Base-by-base conservation (phyloP, 2,113 vertebrate species). In the Agelaius phoeniceus region DNA sequence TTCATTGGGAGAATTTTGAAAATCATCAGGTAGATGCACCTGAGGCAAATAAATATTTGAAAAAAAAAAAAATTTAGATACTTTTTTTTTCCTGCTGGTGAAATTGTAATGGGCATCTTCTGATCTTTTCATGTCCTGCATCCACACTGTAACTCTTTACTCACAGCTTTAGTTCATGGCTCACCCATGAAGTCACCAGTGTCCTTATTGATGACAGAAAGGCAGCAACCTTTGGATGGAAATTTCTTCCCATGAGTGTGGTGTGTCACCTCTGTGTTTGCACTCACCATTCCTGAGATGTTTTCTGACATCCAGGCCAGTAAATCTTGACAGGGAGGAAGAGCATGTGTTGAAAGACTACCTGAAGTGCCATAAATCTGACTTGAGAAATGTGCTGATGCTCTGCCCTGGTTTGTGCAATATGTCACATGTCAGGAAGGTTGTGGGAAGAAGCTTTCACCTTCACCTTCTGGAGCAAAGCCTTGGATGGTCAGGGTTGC, bases 201-300 rank as follows among this genome's bases (percentile, higher is more conserved):
- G 39, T 51, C 35, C 57, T 43, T 35, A 23, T 0, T 3, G 9
- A 31, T 28, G 58, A n/a, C 54, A 79, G 66, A 54, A 11, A 44
- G 61, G 58, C 55, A 87, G 33, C 17, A 59, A 8, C 23, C 23
- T 88, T 10, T 30, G 48, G 41, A 16, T 15, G 31, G 12, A 26
- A 7, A 43, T 22, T 10, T 8, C 35, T 67, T 33, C 17, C 23
- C 35, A 0, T 10, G 44, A 31, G 58, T 2, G 31, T 69, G 72
- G 27, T 0, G 1, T 65, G 75, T 76, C 82, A 35, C 39, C 21
- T 63, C 48, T 59, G 33, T 67, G 54, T 23, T 48, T 61, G 27
- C 77, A 41, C 3, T 2, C 13, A 0, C 1, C 1, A 5, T 6
- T 89, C 49, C 20, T 0, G 3, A n/a, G 51, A 20, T 0, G 2